phyloP scores from a whole-genome alignment of 1,140 invertebrate species.

The Aphelinus certus region DNA sequence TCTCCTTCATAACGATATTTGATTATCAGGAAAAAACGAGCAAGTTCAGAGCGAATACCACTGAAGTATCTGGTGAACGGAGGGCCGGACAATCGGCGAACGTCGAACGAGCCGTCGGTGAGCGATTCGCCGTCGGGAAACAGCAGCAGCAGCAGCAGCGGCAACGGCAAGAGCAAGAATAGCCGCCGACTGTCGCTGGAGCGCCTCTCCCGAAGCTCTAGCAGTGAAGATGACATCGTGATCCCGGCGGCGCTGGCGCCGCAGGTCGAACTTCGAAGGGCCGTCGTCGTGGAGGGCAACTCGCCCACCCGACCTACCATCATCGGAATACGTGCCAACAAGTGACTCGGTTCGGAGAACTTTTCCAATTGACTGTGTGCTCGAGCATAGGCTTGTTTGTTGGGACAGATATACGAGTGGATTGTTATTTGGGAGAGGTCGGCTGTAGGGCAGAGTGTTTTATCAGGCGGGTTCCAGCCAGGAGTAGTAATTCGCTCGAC shows the following conservation, averaged over 20 bases:
- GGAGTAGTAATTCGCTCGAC: no score
- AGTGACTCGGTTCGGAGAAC: conserved; percentile 2
- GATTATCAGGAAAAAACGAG: conserved; percentile 42
- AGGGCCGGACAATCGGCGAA: conserved; percentile 51
- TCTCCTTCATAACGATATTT: no score
- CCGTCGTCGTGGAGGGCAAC: conserved; percentile 26
- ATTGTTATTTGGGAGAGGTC: no score
- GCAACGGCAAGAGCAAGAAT: not conserved
- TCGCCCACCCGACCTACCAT: conserved; percentile 1
- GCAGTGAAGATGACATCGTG: conserved; percentile 14
- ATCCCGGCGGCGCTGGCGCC: not conserved
- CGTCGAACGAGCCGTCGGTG: conserved; percentile 44
- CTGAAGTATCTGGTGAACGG: conserved; percentile 60
- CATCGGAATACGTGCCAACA: conserved; percentile 7
- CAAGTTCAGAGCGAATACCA: conserved; percentile 52
- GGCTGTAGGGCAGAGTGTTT: no score
- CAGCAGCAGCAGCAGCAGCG: conserved; percentile 43
- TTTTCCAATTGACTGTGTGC: no score
- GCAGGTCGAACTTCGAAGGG: conserved; percentile 8
- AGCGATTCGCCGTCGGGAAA: conserved; percentile 42
- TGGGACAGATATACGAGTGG: no score
- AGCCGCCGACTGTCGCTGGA: not conserved
- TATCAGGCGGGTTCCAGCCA: no score
- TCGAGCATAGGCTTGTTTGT: no score
- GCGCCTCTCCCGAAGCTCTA: not conserved